Evolutionary conservation across 2,797 vertebrate species (phyloP).

Genomic region (Sorex maritimensis): DNA sequence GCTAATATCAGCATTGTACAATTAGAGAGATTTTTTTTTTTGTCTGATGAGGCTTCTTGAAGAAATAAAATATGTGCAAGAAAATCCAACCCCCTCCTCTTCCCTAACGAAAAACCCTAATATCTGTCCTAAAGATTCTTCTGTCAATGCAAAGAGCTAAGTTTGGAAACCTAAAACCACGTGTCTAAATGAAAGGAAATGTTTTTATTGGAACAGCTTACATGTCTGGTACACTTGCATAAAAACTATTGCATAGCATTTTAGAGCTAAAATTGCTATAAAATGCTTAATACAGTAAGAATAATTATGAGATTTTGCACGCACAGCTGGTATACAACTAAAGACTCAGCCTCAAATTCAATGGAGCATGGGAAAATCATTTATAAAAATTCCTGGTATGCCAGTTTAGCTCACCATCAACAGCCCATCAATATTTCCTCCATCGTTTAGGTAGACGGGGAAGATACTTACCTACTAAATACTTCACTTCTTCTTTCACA

Average conservation of each 20-base stretch:
- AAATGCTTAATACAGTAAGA: constrained; percentile 88
- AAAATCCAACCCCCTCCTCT: constrained; percentile 44
- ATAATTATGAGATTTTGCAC: constrained; percentile 87
- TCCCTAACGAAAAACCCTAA: constrained; percentile 48
- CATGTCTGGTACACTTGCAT: constrained; percentile 86
- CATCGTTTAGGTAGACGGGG: constrained; percentile 60
- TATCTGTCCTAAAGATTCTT: constrained; percentile 82
- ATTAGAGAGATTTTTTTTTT: constrained; percentile 59
- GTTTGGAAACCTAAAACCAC: constrained; percentile 87
- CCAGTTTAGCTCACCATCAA: constrained; percentile 82
- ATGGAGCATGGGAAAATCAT: constrained; percentile 81
- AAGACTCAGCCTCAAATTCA: constrained; percentile 84
- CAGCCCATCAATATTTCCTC: constrained; percentile 69
- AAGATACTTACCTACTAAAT: constrained; percentile 74
- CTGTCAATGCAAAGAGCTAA: constrained; percentile 85
- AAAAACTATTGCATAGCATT: constrained; percentile 87
- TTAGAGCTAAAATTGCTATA: constrained; percentile 87
- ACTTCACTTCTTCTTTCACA: constrained; percentile 64
- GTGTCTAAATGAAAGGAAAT: constrained; percentile 87
- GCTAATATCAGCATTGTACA: constrained; percentile 64
- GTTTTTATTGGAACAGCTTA: constrained; percentile 88
- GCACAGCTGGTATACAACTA: constrained; percentile 87
- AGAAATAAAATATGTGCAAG: constrained; percentile 62
- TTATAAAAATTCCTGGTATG: constrained; percentile 85
- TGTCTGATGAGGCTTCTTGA: constrained; percentile 60